Percentiles rank a stretch among this genome's conserved stretches.
phyloP scores from a whole-genome alignment of 1,140 invertebrate species.

The Procambarus virginalis region DNA sequence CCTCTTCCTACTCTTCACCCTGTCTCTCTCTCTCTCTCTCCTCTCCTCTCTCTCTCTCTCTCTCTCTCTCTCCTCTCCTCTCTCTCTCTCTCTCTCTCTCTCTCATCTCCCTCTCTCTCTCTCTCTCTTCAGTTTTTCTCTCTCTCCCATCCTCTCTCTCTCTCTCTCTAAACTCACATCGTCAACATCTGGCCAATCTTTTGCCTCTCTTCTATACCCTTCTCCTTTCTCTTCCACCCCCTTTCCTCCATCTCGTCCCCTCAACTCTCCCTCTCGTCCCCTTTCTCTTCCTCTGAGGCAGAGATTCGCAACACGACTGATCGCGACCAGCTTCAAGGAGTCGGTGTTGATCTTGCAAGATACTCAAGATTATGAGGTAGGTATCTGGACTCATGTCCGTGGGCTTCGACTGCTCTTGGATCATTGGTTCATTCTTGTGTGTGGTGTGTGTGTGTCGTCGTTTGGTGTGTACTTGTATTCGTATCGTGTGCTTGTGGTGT shows the following conservation, averaged over 20 bases:
- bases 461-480: too few relatives aligned
- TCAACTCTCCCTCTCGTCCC: background rate
- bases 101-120: background rate
- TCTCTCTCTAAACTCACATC: background rate
- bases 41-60: too few relatives aligned
- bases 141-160: background rate
- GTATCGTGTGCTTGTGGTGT: too few relatives aligned
- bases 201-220: too few relatives aligned
- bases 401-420: background rate
- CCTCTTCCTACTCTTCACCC: too few relatives aligned
- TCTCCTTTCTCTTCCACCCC: background rate
- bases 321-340: background rate
- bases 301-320: background rate
- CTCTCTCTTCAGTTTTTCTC: background rate
- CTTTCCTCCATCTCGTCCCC: background rate
- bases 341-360: conserved; percentile 5
- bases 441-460: background rate
- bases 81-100: background rate
- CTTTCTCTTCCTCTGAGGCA: background rate
- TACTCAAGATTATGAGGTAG: background rate
- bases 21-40: too few relatives aligned
- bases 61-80: too few relatives aligned
- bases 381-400: background rate
- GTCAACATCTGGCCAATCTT: too few relatives aligned
- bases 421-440: background rate